phyloP scores from a whole-genome alignment of 2,113 vertebrate species.

The Pelecanus crispus region DNA sequence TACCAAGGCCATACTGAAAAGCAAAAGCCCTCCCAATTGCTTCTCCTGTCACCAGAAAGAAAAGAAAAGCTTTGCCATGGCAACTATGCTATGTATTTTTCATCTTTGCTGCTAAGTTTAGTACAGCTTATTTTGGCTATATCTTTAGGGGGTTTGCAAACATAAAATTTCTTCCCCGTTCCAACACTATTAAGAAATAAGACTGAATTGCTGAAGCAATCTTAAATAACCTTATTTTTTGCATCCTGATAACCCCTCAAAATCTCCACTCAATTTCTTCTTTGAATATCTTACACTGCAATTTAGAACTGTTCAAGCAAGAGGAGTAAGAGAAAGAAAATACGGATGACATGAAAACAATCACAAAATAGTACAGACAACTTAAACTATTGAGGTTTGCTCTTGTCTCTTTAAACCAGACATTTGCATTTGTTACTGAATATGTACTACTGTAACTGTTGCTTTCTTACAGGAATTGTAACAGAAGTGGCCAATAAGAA shows the following conservation, averaged over 20 bases:
- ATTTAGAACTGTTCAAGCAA: background rate
- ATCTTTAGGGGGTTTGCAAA: background rate
- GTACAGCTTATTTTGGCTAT: background rate
- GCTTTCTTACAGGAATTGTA: background rate
- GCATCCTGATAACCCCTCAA: background rate
- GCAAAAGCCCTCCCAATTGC: background rate
- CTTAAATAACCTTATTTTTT: background rate
- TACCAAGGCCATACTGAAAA: background rate
- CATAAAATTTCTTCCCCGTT: background rate
- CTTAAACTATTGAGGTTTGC: background rate
- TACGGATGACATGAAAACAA: background rate
- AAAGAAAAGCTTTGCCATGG: background rate
- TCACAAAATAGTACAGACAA: background rate
- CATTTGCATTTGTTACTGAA: background rate
- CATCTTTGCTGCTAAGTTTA: background rate
- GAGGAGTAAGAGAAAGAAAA: background rate
- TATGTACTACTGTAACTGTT: background rate
- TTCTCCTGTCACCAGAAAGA: background rate
- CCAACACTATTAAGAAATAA: background rate
- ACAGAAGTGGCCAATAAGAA: background rate
- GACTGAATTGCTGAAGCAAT: background rate
- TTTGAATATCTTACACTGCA: background rate
- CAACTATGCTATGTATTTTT: background rate
- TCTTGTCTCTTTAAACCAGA: background rate
- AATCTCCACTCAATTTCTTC: background rate